Base-by-base conservation (phyloP, 1,140 invertebrate species). In the Goniozus legneri region DNA sequence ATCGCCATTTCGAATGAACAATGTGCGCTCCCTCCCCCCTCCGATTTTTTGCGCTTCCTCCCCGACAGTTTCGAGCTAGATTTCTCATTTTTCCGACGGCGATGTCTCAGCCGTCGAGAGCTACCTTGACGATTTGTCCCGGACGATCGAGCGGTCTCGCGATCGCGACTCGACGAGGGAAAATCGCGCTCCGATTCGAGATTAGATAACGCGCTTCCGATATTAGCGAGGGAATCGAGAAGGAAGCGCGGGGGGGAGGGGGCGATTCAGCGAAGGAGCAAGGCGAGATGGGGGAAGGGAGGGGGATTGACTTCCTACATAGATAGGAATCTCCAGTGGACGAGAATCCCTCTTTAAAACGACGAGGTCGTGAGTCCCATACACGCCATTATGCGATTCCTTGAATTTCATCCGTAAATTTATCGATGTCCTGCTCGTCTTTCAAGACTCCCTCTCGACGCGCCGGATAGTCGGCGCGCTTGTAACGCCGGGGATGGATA, bases 1-100 rank as follows among this genome's bases (percentile, higher is more conserved):
- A 32, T 60, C 41, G 49, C 46, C 53, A 47, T 45, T 55, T 59
- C n/a, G 58, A 62, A 56, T 62, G 56, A 62, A 62, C 53, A 62
- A 62, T 62, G 53, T 51, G 7, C 39, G 16, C 14, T 8, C 40
- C 8, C 21, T 13, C 37, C 13, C 16, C 8, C 24, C 10, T 27
- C 24, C 4, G 10, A 27, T 10, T 27, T 27, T 27, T 27, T 27
- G 10, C 24, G 4, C 4, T 6, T 27, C 24, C 4, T 27, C 24
- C 24, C 24, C 4, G 4, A 27, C 24, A 4, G 24, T 27, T 10
- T 27, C 24, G 4, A 6, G 24, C 4, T 27, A n/a, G n/a, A n/a
- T n/a, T n/a, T n/a, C n/a, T n/a, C n/a, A n/a, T n/a, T n/a, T n/a
- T n/a, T n/a, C n/a, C n/a, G n/a, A n/a, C n/a, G n/a, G n/a, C n/a